These are phyloP conservation scores for Neuroscelio doddi DNA, from an alignment of 2,888 invertebrate genomes.

Conservation along the genomic window DNA sequence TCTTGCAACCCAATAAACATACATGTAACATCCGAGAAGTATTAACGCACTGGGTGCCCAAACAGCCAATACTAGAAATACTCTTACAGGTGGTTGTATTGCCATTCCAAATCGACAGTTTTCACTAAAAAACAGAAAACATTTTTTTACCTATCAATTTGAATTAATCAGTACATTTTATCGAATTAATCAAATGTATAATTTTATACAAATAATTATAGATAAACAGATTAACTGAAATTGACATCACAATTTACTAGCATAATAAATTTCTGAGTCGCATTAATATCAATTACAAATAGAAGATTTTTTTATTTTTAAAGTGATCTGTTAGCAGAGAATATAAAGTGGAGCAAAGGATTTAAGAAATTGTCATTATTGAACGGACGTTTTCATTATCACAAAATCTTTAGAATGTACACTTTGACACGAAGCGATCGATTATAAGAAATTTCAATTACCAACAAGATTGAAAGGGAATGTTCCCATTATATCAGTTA, in stretches of 20 bases:
- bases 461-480: slow-evolving; percentile 17
- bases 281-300: no score
- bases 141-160: neutral
- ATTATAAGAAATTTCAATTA: slow-evolving; percentile 31
- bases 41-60: slow-evolving; percentile 77
- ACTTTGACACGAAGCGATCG: slow-evolving; percentile 27
- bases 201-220: no score
- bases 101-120: slow-evolving; percentile 74
- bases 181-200: no score
- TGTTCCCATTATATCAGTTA: slow-evolving; percentile 8
- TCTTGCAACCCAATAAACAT: slow-evolving; percentile 78
- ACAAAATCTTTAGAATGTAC: slow-evolving; percentile 17
- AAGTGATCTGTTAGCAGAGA: no score
- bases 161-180: no score
- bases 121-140: slow-evolving; percentile 61
- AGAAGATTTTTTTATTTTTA: no score
- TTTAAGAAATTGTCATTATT: no score
- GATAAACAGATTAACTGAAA: slow-evolving; percentile 12
- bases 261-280: no score
- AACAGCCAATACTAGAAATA: slow-evolving; percentile 76
- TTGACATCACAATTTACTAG: no score
- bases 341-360: no score
- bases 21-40: slow-evolving; percentile 76
- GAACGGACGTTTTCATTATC: slow-evolving; percentile 14
- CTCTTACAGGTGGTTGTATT: slow-evolving; percentile 74